These are phyloP conservation scores for Enteromius viviparus DNA, from an alignment of 2,797 vertebrate genomes.

Conservation along the genomic window DNA sequence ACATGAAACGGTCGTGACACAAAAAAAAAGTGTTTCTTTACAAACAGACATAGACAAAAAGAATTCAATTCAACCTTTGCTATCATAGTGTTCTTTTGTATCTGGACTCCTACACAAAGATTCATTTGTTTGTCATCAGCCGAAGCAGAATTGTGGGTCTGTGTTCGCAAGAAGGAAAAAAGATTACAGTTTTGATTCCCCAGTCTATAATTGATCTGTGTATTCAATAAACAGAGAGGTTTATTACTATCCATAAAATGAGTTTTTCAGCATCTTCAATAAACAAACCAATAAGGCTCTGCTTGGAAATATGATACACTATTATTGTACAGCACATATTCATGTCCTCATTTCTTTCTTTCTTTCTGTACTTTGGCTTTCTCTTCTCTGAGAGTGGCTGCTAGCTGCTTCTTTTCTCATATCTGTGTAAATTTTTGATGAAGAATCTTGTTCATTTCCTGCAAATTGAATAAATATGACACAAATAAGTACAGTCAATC, in stretches of 20 bases:
- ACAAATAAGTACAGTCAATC: not conserved
- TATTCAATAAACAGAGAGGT: constrained; percentile 47
- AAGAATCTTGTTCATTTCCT: not conserved
- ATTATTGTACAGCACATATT: constrained; percentile 11
- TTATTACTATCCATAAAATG: constrained; percentile 50
- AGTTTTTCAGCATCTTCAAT: constrained; percentile 48
- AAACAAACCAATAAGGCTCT: constrained; percentile 45
- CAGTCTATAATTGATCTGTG: constrained; percentile 50
- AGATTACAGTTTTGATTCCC: constrained; percentile 48
- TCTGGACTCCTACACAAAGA: constrained; percentile 27
- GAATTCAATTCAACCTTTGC: constrained; percentile 37
- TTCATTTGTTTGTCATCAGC: constrained; percentile 45
- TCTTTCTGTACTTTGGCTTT: constrained; percentile 16
- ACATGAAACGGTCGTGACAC: constrained; percentile 29
- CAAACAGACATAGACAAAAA: constrained; percentile 31
- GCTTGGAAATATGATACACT: constrained; percentile 14
- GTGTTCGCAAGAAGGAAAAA: constrained; percentile 19
- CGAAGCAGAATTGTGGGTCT: constrained; percentile 14
- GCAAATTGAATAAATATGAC: not conserved
- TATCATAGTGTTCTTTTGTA: constrained; percentile 11
- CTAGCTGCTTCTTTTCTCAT: constrained; percentile 12
- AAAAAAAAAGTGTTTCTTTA: not conserved
- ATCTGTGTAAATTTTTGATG: not conserved
- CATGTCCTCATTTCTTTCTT: constrained; percentile 29
- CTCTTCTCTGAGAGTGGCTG: not conserved